Percentiles rank a stretch among this genome's conserved stretches.
Conservation (phyloP, 2,797 vertebrate species). For the Podarcis siculus region DNA sequence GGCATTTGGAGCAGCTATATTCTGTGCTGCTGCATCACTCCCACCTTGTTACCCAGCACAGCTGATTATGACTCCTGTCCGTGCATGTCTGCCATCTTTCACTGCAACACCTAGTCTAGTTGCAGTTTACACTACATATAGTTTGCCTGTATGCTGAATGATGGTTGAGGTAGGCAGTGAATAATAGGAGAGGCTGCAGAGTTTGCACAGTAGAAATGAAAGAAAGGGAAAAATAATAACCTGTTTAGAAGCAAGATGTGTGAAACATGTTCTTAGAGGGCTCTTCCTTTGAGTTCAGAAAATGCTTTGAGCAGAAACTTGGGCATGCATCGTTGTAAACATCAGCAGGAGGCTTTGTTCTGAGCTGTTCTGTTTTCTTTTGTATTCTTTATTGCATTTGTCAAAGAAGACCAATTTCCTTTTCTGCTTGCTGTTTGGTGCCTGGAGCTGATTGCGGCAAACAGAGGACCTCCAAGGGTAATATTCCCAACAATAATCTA, state of each 20-base stretch:
- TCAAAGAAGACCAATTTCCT: not conserved
- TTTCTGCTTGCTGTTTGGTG: not conserved
- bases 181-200: not conserved
- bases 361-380: not conserved
- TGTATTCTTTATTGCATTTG: not conserved
- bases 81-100: not conserved
- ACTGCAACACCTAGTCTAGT: not conserved
- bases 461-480: not conserved
- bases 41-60: not conserved
- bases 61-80: not conserved
- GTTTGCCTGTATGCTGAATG: not conserved
- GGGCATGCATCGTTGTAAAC: not conserved
- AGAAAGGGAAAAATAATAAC: not conserved
- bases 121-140: not conserved
- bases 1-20: not conserved
- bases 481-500: not conserved
- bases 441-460: not conserved
- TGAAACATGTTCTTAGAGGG: not conserved
- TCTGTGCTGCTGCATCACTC: not conserved
- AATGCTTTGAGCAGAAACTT: not conserved
- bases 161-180: not conserved
- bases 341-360: not conserved
- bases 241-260: not conserved
- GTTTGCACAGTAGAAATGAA: not conserved
- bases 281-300: not conserved